Conservation (phyloP, 2,888 invertebrate genomes). For the Dilophus febrilis region DNA sequence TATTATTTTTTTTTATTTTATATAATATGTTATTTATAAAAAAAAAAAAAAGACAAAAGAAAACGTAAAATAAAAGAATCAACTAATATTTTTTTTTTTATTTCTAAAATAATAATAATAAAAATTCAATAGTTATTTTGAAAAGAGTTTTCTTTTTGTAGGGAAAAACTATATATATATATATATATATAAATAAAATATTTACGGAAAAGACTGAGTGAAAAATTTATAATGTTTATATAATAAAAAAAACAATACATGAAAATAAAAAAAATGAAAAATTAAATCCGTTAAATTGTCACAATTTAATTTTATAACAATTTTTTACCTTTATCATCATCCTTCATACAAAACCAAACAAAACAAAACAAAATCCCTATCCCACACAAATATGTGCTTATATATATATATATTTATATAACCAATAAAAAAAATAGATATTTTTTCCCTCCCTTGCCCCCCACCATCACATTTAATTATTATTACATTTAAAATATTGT, state of each 20-base stretch:
- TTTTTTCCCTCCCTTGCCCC: too few relatives aligned
- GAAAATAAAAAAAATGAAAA: slow-evolving; percentile 16
- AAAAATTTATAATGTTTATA: slow-evolving; percentile 21
- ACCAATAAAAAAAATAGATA: not conserved
- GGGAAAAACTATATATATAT: slow-evolving; percentile 16
- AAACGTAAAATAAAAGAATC: not conserved
- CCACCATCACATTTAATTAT: too few relatives aligned
- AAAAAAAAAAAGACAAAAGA: not conserved
- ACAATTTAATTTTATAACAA: slow-evolving; percentile 2
- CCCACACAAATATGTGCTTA: too few relatives aligned
- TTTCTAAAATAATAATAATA: too few relatives aligned
- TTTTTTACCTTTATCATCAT: not conserved
- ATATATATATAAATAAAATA: too few relatives aligned
- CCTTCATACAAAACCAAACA: not conserved
- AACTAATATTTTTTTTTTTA: not conserved
- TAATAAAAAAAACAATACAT: slow-evolving; percentile 14
- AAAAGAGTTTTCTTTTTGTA: slow-evolving; percentile 3
- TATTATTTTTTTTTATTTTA: too few relatives aligned
- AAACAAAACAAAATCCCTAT: not conserved
- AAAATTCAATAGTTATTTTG: not conserved
- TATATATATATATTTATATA: not conserved
- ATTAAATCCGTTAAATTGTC: slow-evolving; percentile 32
- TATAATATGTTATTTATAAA: not conserved
- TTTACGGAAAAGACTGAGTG: slow-evolving; percentile 36
- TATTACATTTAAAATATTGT: too few relatives aligned